These are phyloP conservation scores for Emmelina monodactyla DNA, from an alignment of 2,888 invertebrate species.

Conservation along the genomic window DNA sequence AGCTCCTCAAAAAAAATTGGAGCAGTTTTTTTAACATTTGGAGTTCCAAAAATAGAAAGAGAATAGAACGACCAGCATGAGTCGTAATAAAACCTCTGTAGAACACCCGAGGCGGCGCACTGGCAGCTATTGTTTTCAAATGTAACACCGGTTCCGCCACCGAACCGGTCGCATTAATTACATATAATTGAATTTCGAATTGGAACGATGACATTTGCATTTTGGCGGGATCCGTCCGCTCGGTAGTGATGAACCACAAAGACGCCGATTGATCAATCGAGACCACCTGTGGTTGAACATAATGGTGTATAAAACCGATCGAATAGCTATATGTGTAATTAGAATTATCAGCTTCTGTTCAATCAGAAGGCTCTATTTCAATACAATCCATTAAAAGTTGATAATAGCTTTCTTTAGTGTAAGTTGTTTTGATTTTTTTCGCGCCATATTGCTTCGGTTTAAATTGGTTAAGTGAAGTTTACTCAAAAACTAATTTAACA, in stretches of 20 bases:
- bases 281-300: constrained; percentile 55
- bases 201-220: constrained; percentile 71
- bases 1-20: no score
- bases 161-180: constrained; percentile 65
- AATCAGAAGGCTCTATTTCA: constrained; percentile 43
- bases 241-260: constrained; percentile 58
- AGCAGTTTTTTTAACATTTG: no score
- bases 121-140: constrained; percentile 50
- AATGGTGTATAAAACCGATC: constrained; percentile 52
- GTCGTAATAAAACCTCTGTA: constrained; percentile 41
- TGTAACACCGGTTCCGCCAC: constrained; percentile 52
- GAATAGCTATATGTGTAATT: constrained; percentile 62
- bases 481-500: no score
- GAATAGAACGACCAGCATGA: no score
- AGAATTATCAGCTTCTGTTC: constrained; percentile 65
- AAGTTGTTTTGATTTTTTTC: neutral
- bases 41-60: no score
- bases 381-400: neutral
- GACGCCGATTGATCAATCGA: constrained; percentile 44
- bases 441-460: neutral
- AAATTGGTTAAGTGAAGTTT: neutral
- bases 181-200: constrained; percentile 72
- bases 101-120: constrained; percentile 32
- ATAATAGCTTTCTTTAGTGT: constrained; percentile 1
- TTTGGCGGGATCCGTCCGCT: constrained; percentile 53